Conservation (phyloP, 2,797 vertebrate species). For the Xerus rutilus region DNA sequence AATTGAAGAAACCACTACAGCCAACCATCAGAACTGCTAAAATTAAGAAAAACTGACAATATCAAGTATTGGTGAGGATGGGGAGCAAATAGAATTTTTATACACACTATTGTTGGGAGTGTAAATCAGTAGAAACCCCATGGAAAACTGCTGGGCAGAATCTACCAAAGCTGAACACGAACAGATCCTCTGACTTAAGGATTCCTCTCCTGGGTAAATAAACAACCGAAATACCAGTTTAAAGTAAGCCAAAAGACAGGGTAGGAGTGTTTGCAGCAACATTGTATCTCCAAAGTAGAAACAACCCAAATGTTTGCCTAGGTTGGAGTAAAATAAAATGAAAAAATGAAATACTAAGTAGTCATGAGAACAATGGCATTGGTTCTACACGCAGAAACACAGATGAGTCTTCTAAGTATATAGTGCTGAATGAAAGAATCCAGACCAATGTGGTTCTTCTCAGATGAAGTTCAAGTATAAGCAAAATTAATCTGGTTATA, state of each 20-base stretch:
- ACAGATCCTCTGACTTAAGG: neutral
- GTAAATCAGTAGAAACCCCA: neutral
- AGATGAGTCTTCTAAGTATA: neutral
- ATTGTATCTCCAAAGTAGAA: constrained; percentile 5
- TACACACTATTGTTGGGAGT: neutral
- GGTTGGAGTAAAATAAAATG: neutral
- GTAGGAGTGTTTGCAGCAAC: neutral
- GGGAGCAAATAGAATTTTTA: constrained; percentile 6
- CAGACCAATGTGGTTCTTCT: neutral
- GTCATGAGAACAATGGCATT: neutral
- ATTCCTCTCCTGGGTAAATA: neutral
- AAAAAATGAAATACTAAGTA: neutral
- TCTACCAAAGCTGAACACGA: neutral
- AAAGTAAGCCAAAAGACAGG: neutral
- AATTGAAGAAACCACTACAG: neutral
- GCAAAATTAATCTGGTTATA: neutral
- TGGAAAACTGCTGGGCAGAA: neutral
- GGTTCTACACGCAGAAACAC: neutral
- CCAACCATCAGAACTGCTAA: constrained; percentile 2
- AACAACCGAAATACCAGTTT: neutral
- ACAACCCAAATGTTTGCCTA: neutral
- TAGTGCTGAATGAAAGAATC: neutral
- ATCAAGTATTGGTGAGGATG: neutral
- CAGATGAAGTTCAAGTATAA: neutral
- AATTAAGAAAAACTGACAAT: constrained; percentile 56